A percentile compares a stretch with the other conserved stretches of the same genome.
phyloP scores from a whole-genome alignment of 2,888 invertebrate species.

The Eilema caniola region DNA sequence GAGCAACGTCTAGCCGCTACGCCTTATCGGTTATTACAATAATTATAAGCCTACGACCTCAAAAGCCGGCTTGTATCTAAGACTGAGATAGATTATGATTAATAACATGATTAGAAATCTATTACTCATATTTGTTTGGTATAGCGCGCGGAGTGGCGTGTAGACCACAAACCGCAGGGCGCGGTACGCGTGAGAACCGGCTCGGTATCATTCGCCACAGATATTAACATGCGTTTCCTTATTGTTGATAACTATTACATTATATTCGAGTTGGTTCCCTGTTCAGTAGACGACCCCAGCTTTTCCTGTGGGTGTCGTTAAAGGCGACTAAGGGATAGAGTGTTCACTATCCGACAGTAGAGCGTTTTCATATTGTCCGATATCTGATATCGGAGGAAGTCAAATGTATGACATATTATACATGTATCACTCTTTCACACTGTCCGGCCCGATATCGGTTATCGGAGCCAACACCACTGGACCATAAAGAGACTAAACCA shows the following conservation, averaged over 20 bases:
- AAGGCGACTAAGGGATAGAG: too few relatives aligned
- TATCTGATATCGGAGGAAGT: too few relatives aligned
- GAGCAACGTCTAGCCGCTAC: not conserved
- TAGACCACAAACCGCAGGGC: slow-evolving; percentile 53
- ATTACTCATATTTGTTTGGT: slow-evolving; percentile 21
- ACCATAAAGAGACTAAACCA: too few relatives aligned
- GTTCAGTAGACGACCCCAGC: too few relatives aligned
- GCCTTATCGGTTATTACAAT: slow-evolving; percentile 7
- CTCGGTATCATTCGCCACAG: slow-evolving; percentile 18
- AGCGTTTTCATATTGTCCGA: too few relatives aligned
- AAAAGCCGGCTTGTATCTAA: slow-evolving; percentile 7
- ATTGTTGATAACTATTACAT: slow-evolving; percentile 16
- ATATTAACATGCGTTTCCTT: slow-evolving; percentile 34
- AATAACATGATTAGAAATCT: slow-evolving; percentile 22
- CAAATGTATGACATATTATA: too few relatives aligned
- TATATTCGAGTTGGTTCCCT: too few relatives aligned
- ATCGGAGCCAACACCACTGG: too few relatives aligned
- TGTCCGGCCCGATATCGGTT: too few relatives aligned
- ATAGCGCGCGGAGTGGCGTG: slow-evolving; percentile 25
- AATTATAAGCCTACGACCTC: slow-evolving; percentile 12
- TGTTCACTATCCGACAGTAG: too few relatives aligned
- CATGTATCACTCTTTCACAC: too few relatives aligned
- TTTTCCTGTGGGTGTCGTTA: too few relatives aligned
- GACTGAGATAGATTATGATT: slow-evolving; percentile 19
- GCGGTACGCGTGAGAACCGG: slow-evolving; percentile 53